Evolutionary conservation across 2,797 vertebrate species (phyloP).

Genomic region (Labeo calbasu): DNA sequence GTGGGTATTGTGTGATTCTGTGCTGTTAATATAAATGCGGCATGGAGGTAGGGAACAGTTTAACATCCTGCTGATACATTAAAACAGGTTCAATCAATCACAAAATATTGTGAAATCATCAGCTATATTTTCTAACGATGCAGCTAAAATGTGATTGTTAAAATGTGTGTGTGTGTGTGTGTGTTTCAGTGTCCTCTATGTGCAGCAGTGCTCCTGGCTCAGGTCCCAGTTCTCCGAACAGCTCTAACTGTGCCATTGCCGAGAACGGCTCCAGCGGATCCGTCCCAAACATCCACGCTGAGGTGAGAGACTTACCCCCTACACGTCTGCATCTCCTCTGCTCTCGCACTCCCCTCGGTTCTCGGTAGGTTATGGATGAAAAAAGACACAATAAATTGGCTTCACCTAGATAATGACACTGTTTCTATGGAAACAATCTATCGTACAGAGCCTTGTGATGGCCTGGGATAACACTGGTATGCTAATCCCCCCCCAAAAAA

Average conservation of each 20-base stretch:
- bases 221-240: constrained; percentile 88
- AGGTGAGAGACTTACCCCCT: constrained; percentile 72
- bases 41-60: neutral
- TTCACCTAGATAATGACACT: constrained; percentile 33
- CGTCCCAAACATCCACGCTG: constrained; percentile 85
- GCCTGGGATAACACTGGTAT: constrained; percentile 12
- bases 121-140: constrained; percentile 20
- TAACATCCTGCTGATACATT: constrained; percentile 24
- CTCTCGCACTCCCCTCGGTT: neutral
- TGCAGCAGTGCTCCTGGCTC: constrained; percentile 88
- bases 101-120: constrained; percentile 2
- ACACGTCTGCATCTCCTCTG: neutral
- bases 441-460: neutral
- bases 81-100: neutral
- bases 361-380: neutral
- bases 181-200: constrained; percentile 79
- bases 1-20: neutral
- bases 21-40: neutral
- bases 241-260: constrained; percentile 83
- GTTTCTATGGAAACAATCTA: constrained; percentile 46
- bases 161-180: constrained; percentile 29
- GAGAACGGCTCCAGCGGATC: constrained; percentile 87
- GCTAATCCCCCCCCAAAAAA: constrained; percentile 4
- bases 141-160: constrained; percentile 29
- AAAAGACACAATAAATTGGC: constrained; percentile 13